phyloP scores from a whole-genome alignment of 2,797 vertebrate genomes.

The Anguilla marmorata region DNA sequence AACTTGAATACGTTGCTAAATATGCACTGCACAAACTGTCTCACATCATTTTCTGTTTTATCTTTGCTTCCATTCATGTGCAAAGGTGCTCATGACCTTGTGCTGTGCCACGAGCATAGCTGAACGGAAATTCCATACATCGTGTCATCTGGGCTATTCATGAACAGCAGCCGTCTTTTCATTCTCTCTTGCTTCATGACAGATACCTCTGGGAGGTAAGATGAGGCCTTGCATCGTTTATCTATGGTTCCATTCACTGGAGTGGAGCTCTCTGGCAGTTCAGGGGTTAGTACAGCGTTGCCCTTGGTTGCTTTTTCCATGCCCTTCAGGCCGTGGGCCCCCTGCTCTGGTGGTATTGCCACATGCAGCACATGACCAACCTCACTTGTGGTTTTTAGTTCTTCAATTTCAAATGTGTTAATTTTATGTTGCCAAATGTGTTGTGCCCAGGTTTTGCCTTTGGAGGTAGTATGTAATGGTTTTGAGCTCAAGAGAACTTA shows the following conservation, averaged over 20 bases:
- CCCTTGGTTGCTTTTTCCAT: slow-evolving; percentile 7
- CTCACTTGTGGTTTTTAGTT: neutral
- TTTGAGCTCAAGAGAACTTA: neutral
- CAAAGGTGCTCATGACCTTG: neutral
- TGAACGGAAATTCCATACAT: neutral
- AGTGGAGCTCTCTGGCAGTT: neutral
- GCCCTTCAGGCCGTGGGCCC: slow-evolving; percentile 1
- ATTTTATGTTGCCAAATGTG: neutral
- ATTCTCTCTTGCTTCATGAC: neutral
- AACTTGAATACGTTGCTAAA: neutral
- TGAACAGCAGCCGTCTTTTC: neutral
- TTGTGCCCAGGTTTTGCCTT: neutral
- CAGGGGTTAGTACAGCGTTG: neutral
- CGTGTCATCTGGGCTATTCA: neutral
- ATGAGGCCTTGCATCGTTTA: neutral
- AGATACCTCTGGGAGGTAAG: neutral
- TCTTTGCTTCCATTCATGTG: neutral
- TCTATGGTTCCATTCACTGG: neutral
- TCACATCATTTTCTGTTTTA: neutral
- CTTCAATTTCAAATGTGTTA: neutral
- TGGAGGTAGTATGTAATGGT: neutral
- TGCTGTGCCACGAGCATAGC: neutral
- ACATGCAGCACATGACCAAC: neutral
- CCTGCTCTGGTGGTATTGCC: neutral
- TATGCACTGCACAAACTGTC: neutral